Evolutionary conservation across 1,140 invertebrate genomes (phyloP).

Genomic region (Drosophila repletoides): DNA sequence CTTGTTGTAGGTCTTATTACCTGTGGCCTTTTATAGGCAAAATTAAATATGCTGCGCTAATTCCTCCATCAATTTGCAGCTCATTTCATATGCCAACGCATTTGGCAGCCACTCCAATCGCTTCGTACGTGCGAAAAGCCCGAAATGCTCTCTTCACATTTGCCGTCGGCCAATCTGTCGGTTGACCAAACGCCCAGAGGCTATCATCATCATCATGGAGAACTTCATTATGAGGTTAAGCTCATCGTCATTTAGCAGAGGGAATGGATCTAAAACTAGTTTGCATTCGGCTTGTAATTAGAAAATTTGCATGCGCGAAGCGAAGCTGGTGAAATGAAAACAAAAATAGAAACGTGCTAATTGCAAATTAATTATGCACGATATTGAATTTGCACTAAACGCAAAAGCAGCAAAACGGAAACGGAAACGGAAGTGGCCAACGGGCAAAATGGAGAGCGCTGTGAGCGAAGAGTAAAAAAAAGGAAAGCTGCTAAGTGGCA

Average conservation of each 20-base stretch:
- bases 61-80: slow-evolving; percentile 79
- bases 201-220: slow-evolving; percentile 6
- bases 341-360: slow-evolving; percentile 82
- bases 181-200: slow-evolving; percentile 1
- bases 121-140: slow-evolving; percentile 54
- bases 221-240: not conserved
- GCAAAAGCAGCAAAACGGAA: slow-evolving; percentile 22
- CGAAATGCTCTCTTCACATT: slow-evolving; percentile 30
- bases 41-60: slow-evolving; percentile 80
- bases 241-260: not conserved
- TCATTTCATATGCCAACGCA: slow-evolving; percentile 78
- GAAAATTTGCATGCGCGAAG: slow-evolving; percentile 59
- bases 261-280: slow-evolving; percentile 45
- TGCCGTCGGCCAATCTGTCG: slow-evolving; percentile 27
- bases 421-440: slow-evolving; percentile 15
- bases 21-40: slow-evolving; percentile 28
- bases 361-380: slow-evolving; percentile 82
- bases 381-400: slow-evolving; percentile 81
- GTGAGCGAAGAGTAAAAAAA: not conserved
- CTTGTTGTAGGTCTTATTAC: not conserved
- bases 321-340: slow-evolving; percentile 61
- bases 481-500: slow-evolving; percentile 23
- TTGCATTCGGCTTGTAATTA: slow-evolving; percentile 75
- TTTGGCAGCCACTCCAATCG: slow-evolving; percentile 52
- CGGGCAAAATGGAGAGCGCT: slow-evolving; percentile 13